Base-by-base conservation (phyloP, 2,888 invertebrate genomes). In the Apoderus coryli region DNA sequence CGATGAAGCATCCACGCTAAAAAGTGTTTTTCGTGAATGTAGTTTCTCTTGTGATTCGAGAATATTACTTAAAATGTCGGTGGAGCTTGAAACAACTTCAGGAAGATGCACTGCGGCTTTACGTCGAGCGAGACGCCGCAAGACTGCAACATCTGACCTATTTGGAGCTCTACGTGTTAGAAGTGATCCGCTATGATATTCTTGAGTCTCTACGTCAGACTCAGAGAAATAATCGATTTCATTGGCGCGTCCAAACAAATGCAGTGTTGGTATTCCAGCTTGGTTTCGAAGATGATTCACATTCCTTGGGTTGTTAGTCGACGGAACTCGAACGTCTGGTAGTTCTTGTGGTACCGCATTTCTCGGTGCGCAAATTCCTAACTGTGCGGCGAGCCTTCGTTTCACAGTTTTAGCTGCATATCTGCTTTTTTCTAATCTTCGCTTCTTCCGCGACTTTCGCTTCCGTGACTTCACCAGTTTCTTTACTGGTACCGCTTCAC, bases 31-130 rank as follows among this genome's bases (percentile, higher is more conserved):
- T 37, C 68, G 73, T 4, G 75, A 73, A 50, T 77, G 76, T 57
- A 80, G 68, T 35, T 72, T 61, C 28, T 73, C 66, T 53, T 82
- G 82, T 41, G 69, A 66, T 38, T 71, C 69, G 45, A 84, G 57
- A 41, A 84, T 81, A 44, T 65, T 70, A 15, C 69, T 71, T 4
- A 84, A 57, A 5, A 84, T 46, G 56, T 82, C 78, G 3, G 53
- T 40, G 1, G 67, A 59, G n/a, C 65, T 47, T 1, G 47, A 44
- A n/a, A 46, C 49, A 2, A 57, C 37, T 12, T 61, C 57, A 11
- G 62, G 50, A 22, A 24, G 59, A 43, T 12, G 27, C 3, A 54
- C 44, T 9, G 61, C 44, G 50, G 60, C 59, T 48, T 72, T 72
- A 35, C 67, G 54, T 34, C 67, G 53, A 3, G 48, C 46, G 9